Base-by-base conservation (phyloP, 1,140 invertebrate species). In the Scaptomyza pallida region DNA sequence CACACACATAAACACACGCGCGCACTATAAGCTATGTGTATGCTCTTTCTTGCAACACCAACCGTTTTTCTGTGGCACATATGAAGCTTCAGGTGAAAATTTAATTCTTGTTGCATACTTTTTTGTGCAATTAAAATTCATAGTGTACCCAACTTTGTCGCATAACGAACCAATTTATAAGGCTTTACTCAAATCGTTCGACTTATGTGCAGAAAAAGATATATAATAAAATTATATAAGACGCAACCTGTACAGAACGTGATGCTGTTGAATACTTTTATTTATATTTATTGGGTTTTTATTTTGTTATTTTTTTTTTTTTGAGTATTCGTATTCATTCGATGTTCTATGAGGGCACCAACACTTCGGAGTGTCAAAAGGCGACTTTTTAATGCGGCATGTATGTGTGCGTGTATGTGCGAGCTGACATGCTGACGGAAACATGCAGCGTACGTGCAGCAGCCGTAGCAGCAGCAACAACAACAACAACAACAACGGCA, bases 361-460 rank as follows among this genome's bases (percentile, higher is more conserved):
- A 23, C 51, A 55, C 15, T 47, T 54, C 61, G 51, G 26, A 35
- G 44, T 65, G 54, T 33, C 23, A 37, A 26, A 56, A 40, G 48
- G 37, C 21, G 43, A 35, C 40, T 33, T 54, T 30, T 44, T 54
- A 41, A 63, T 63, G 50, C 37, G 12, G 9, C 30, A 30, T 59
- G 50, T 68, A 72, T 72, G 68, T 76, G 51, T 23, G 41, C 33
- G 15, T 16, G 23, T 19, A 15, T 44, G 60, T 41, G 55, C 21
- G 54, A 55, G 52, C 57, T 80, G 81, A 85, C 80, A 85, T 80
- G 80, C 69, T 85, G 80, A 80, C 81, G 81, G 80, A 82, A 85
- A 85, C 76, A 80, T 72, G 69, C 69, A 72, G 68, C 45, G 44
- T 56, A 71, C 68, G 61, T 50, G 76, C 57, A 60, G 37, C 50